Percentiles rank a stretch among this genome's conserved stretches.
Conservation (phyloP, 92 coral and sea anemone genomes). For the Palythoa caribaeorum region DNA sequence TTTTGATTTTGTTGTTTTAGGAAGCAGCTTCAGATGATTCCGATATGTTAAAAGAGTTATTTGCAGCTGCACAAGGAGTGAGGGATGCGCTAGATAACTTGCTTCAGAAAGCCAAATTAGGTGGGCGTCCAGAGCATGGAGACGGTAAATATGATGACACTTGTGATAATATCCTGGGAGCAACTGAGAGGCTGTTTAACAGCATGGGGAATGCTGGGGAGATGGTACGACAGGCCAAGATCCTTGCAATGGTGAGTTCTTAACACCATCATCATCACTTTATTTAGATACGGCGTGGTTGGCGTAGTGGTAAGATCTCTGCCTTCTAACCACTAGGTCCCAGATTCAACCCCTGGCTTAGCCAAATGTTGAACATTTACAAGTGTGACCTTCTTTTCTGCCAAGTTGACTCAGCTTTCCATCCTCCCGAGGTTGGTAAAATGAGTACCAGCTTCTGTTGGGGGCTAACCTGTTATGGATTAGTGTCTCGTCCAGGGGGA, state of each 20-base stretch:
- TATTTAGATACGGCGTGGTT: too few species aligned
- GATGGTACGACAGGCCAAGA: conserved; percentile 99
- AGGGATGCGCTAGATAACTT: conserved; percentile 89
- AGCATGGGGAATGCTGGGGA: conserved; percentile 99
- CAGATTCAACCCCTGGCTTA: too few species aligned
- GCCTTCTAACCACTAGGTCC: too few species aligned
- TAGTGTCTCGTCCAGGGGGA: too few species aligned
- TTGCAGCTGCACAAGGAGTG: conserved; percentile 93
- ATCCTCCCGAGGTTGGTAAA: too few species aligned
- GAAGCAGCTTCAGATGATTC: conserved; percentile 88
- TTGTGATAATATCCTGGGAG: conserved; percentile 92
- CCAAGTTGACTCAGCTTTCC: too few species aligned
- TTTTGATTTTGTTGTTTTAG: conserved; percentile 37
- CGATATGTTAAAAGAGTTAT: conserved; percentile 77
- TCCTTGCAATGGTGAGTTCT: conserved; percentile 83
- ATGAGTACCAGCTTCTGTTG: too few species aligned
- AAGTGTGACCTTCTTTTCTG: too few species aligned
- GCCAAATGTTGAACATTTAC: too few species aligned
- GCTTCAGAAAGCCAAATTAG: conserved; percentile 88
- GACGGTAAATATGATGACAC: conserved; percentile 93
- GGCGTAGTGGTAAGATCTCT: too few species aligned
- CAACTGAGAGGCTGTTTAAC: conserved; percentile 96
- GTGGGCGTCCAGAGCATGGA: conserved; percentile 76
- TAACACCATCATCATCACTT: too few species aligned
- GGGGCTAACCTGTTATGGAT: too few species aligned